Base-by-base conservation (phyloP, 1,140 invertebrate species). In the Protaetia brevitarsis region DNA sequence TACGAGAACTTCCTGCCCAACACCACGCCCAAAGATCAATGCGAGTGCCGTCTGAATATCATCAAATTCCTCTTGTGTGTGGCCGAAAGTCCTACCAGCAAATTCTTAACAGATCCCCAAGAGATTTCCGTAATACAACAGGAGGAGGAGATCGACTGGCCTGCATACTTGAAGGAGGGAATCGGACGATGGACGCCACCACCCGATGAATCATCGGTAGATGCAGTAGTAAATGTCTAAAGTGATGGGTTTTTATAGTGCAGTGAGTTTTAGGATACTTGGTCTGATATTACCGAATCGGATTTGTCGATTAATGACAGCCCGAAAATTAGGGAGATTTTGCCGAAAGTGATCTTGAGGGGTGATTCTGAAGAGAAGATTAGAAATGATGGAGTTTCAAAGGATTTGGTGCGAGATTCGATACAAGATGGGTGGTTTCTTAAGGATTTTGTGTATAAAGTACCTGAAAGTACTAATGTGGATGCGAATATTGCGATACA, bases 61-160 rank as follows among this genome's bases (percentile, higher is more conserved):
- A 60, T 78, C 1, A 72, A 76, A 61, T 73, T 78, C 28, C 56
- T 78, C 1, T 57, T 78, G 11, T 69, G 66, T 16, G 51, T 78
- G 64, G 73, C 77, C 1, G 66, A 72, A 21, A 71, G 68, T 62
- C 77, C 77, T 1, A 78, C 75, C n/a, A 73, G 61, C 3, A 66
- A 75, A 30, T 74, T 77, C 61, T 60, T 71, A n/a, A 64, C 76
- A 37, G 63, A 73, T 67, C 72, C 72, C 19, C 62, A 74, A 13
- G 58, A 69, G 61, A 65, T 69, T 64, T 28, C 57, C 19, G 13
- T 37, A 4, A 23, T 51, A 11, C 11, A 56, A n/a, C 23, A 16
- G 5, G 66, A 70, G 31, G 72, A 73, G 34, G 71, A 70, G 58
- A 72, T 77, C 29, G 70, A 78, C 68, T 78, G 77, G 77, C 68